Percentiles rank a stretch among this genome's conserved stretches.
phyloP scores from a whole-genome alignment of 2,797 vertebrate genomes.

The Periophthalmus magnuspinnatus region DNA sequence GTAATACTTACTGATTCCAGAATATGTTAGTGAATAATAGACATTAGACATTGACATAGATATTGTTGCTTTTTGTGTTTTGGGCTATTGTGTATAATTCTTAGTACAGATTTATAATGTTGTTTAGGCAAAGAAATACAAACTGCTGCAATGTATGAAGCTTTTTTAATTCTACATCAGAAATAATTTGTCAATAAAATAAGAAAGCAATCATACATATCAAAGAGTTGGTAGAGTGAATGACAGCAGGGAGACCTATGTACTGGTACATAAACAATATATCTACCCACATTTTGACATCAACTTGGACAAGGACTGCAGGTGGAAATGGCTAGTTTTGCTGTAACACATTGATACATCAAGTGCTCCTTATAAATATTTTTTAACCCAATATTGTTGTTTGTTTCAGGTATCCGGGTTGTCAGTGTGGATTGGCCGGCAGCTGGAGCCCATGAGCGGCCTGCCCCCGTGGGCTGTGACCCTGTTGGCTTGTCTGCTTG shows the following conservation, averaged over 20 bases:
- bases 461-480: constrained; percentile 94
- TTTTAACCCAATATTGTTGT: neutral
- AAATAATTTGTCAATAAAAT: neutral
- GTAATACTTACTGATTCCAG: no score
- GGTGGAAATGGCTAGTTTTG: no score
- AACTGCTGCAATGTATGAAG: no score
- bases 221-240: no score
- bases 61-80: no score
- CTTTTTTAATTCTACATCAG: neutral
- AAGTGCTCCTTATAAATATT: no score
- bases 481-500: constrained; percentile 91
- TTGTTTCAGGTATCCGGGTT: constrained; percentile 87
- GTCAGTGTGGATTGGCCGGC: constrained; percentile 93
- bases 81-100: no score
- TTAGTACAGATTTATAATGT: neutral
- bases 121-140: neutral
- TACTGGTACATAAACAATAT: neutral
- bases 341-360: no score
- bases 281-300: no score
- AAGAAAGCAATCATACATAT: neutral
- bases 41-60: no score
- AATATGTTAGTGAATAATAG: no score
- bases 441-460: constrained; percentile 93
- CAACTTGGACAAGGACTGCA: no score
- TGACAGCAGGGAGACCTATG: neutral